Percentiles rank a stretch among this genome's conserved stretches.
Evolutionary conservation across 2,113 vertebrate species (phyloP).

Genomic region (Cryptomyrus ogoouensis): DNA sequence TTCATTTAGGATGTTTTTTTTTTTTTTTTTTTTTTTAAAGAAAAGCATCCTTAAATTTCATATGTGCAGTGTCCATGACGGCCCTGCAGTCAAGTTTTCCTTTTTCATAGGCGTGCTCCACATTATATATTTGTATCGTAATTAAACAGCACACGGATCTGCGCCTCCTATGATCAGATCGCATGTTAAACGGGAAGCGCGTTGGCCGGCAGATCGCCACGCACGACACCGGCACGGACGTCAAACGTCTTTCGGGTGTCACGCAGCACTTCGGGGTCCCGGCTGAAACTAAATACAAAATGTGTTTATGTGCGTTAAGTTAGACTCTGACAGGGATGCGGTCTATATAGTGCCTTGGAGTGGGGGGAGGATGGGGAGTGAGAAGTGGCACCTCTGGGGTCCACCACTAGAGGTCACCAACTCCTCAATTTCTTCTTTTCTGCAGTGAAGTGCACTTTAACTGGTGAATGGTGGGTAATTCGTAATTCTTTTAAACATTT

Average conservation of each 20-base stretch:
- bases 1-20: not conserved
- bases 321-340: conserved; percentile 60
- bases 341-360: conserved; percentile 68
- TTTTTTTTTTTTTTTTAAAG: not conserved
- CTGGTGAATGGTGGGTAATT: conserved; percentile 6
- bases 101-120: not conserved
- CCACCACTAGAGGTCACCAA: not conserved
- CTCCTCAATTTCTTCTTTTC: conserved; percentile 5
- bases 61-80: not conserved
- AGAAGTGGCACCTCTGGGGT: not conserved
- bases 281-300: not conserved
- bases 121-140: not conserved
- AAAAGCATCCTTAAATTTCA: not conserved
- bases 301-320: conserved; percentile 1
- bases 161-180: not conserved
- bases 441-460: conserved; percentile 20
- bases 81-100: not conserved
- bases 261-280: not conserved
- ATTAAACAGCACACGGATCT: not conserved
- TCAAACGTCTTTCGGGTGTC: not conserved
- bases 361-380: conserved; percentile 33
- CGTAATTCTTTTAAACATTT: not conserved
- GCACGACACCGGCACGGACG: not conserved
- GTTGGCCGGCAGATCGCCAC: not conserved
- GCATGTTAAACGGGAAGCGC: not conserved